Conservation (phyloP, 2,888 invertebrate genomes). For the Anthophora plumipes region DNA sequence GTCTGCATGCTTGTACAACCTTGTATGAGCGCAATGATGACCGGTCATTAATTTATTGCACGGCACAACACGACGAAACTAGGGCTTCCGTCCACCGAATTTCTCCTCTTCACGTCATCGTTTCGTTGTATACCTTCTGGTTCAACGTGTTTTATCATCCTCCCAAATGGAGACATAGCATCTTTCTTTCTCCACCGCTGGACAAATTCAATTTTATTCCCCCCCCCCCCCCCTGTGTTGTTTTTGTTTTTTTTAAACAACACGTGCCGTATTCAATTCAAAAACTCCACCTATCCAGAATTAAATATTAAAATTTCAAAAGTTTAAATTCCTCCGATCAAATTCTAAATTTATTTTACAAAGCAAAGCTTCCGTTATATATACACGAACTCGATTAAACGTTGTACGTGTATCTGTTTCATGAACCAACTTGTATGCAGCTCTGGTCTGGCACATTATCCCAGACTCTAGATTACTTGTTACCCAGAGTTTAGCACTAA, state of each 20-base stretch:
- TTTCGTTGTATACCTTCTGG: conserved; percentile 60
- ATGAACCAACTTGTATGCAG: conserved; percentile 47
- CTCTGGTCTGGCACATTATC: conserved; percentile 44
- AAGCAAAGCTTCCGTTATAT: background rate
- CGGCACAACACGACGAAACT: conserved; percentile 65
- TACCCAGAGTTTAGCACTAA: conserved; percentile 54
- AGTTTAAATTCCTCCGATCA: too few relatives aligned
- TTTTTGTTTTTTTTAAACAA: background rate
- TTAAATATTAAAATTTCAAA: too few relatives aligned
- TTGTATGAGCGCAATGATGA: conserved; percentile 71
- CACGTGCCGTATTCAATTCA: too few relatives aligned
- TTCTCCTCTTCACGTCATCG: conserved; percentile 68
- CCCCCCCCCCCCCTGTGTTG: background rate
- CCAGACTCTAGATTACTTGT: conserved; percentile 58
- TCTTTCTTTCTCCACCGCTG: background rate
- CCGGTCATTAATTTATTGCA: conserved; percentile 73
- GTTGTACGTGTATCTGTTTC: conserved; percentile 32
- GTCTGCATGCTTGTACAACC: conserved; percentile 62
- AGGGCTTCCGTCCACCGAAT: conserved; percentile 66
- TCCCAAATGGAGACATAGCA: conserved; percentile 56
- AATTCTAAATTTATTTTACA: background rate
- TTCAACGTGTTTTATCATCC: conserved; percentile 58
- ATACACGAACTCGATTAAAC: conserved; percentile 33
- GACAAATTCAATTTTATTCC: background rate
- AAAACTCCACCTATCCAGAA: too few relatives aligned